A percentile compares a stretch with the other conserved stretches of the same genome.
phyloP scores from a whole-genome alignment of 2,113 vertebrate species.

The Osmerus mordax region DNA sequence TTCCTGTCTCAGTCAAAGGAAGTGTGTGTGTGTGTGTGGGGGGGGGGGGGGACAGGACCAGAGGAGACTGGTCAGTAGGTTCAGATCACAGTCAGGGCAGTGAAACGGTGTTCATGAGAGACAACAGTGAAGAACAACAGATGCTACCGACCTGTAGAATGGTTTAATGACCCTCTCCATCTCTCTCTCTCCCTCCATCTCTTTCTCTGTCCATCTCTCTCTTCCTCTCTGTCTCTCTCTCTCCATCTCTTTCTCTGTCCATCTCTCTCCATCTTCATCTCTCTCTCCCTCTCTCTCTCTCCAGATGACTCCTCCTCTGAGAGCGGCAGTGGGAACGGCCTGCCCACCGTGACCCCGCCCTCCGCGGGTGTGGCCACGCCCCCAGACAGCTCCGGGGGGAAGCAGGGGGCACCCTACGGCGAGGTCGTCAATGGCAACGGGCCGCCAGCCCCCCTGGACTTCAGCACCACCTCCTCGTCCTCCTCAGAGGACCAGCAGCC shows the following conservation, averaged over 20 bases:
- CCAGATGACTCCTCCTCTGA: conserved; percentile 94
- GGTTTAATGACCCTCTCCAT: too few species aligned
- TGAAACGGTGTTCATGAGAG: too few species aligned
- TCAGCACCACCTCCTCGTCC: conserved; percentile 75
- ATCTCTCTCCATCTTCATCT: conserved; percentile 41
- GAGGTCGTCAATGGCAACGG: conserved; percentile 86
- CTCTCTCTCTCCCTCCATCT: too few species aligned
- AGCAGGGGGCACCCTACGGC: conserved; percentile 69
- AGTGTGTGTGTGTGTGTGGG: too few species aligned
- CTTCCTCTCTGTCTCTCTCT: too few species aligned
- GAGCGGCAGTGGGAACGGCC: conserved; percentile 88
- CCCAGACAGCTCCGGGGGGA: conserved; percentile 61
- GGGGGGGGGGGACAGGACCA: too few species aligned
- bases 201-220: too few species aligned
- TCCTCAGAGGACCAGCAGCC: conserved; percentile 88
- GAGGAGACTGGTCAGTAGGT: too few species aligned
- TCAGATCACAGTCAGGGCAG: too few species aligned
- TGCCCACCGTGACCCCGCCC: conserved; percentile 81
- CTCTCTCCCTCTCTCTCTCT: neutral
- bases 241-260: too few species aligned
- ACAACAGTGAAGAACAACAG: too few species aligned
- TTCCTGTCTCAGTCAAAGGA: neutral
- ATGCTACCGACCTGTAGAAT: too few species aligned
- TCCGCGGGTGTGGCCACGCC: conserved; percentile 59
- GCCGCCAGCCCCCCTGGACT: conserved; percentile 83